Percentiles rank a stretch among this genome's conserved stretches.
phyloP scores from a whole-genome alignment of 1,140 invertebrate species.

The Plectrocnemia conspersa region DNA sequence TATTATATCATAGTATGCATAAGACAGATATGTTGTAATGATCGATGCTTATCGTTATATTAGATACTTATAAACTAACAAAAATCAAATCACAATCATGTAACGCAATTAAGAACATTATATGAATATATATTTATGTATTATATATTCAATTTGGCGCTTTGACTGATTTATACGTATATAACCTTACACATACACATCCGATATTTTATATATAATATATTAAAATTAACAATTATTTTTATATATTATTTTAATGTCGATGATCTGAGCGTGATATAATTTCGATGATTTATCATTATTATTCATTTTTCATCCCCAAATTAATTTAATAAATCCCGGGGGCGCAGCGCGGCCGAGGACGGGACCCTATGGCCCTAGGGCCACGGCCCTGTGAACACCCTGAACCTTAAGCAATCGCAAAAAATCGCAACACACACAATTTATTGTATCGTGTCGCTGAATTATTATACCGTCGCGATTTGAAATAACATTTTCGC shows the following conservation, averaged over 20 bases:
- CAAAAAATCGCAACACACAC: conserved; percentile 1
- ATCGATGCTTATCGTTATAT: conserved; percentile 28
- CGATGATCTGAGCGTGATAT: background rate
- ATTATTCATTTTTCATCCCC: conserved; percentile 1
- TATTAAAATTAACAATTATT: background rate
- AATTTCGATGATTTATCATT: conserved; percentile 11
- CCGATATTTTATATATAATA: conserved; percentile 3
- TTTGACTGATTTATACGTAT: background rate
- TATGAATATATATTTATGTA: no score
- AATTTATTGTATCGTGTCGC: background rate
- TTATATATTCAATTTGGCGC: no score
- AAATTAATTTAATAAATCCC: conserved; percentile 16
- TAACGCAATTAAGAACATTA: no score
- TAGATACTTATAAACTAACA: conserved; percentile 31
- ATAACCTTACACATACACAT: background rate
- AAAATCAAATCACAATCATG: conserved; percentile 21
- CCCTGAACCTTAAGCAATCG: conserved; percentile 1
- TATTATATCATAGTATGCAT: conserved; percentile 32
- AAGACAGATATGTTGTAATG: conserved; percentile 34
- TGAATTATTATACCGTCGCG: background rate
- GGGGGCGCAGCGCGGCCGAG: conserved; percentile 27
- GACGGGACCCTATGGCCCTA: conserved; percentile 28
- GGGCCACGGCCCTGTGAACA: conserved; percentile 14
- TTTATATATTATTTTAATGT: background rate
- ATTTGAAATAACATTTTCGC: background rate